Conservation (phyloP, 2,888 invertebrate genomes). For the Seira ritae region DNA sequence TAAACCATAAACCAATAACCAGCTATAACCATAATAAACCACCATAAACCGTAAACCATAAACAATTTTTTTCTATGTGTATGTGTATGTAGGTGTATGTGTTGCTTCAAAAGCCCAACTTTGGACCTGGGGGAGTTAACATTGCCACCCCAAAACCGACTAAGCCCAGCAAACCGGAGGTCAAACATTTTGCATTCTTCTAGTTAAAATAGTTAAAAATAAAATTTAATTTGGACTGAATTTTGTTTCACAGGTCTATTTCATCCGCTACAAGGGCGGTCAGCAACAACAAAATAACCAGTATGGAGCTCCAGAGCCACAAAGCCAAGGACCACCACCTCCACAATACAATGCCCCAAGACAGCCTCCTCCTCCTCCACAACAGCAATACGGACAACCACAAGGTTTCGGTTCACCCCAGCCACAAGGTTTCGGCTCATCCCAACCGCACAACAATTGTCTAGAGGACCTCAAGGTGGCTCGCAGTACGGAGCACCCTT, state of each 20-base stretch:
- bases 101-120: conserved; percentile 91
- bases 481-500: conserved; percentile 33
- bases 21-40: no score
- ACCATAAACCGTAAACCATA: no score
- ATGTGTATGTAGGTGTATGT: conserved; percentile 84
- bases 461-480: conserved; percentile 20
- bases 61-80: conserved; percentile 42
- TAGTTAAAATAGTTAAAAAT: no score
- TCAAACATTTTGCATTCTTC: background rate
- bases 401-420: conserved; percentile 19
- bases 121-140: conserved; percentile 83
- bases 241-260: conserved; percentile 88
- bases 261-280: conserved; percentile 86
- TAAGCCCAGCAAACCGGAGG: conserved; percentile 63
- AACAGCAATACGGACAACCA: conserved; percentile 21
- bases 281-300: conserved; percentile 37
- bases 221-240: background rate
- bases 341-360: conserved; percentile 29
- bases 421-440: conserved; percentile 15
- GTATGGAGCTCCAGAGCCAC: conserved; percentile 12
- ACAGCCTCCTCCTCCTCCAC: conserved; percentile 46
- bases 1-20: no score
- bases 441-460: conserved; percentile 28
- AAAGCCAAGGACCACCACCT: conserved; percentile 12
- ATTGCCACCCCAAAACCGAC: conserved; percentile 81